These are phyloP conservation scores for Brachionus sp. DNA, from an alignment of 1,140 invertebrate species.

Conservation along the genomic window DNA sequence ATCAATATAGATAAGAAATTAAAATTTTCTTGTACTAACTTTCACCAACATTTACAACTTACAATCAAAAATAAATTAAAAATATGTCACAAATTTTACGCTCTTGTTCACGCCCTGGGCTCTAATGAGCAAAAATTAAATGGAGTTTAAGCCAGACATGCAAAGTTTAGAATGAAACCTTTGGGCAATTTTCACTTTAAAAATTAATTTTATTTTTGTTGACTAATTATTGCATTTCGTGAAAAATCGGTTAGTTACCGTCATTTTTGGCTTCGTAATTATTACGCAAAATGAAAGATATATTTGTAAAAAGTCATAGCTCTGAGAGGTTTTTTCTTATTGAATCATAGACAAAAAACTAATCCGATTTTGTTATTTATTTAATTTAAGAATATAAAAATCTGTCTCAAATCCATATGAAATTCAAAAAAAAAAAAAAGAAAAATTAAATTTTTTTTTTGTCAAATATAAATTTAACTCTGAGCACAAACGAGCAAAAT, in stretches of 20 bases:
- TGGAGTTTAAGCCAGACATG: constrained; percentile 27
- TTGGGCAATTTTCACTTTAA: constrained; percentile 3
- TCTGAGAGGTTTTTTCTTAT: background rate
- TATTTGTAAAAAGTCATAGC: background rate
- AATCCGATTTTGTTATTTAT: constrained; percentile 1
- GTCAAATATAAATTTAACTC: background rate
- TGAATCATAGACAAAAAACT: background rate
- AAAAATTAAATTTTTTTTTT: background rate
- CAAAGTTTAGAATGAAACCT: background rate
- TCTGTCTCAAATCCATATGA: background rate
- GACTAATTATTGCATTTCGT: background rate
- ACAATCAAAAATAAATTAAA: background rate
- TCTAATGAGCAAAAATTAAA: constrained; percentile 11
- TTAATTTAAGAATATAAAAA: background rate
- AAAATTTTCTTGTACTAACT: background rate
- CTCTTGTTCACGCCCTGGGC: background rate
- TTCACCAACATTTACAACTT: background rate
- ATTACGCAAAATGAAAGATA: background rate
- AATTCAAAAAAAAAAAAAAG: background rate
- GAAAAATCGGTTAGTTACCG: background rate
- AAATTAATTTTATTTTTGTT: background rate
- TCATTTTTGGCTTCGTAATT: background rate
- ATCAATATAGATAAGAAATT: background rate
- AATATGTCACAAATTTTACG: background rate
- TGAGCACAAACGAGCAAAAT: background rate